Evolutionary conservation across 1,140 invertebrate species (phyloP).

Genomic region (Anadara kagoshimensis): DNA sequence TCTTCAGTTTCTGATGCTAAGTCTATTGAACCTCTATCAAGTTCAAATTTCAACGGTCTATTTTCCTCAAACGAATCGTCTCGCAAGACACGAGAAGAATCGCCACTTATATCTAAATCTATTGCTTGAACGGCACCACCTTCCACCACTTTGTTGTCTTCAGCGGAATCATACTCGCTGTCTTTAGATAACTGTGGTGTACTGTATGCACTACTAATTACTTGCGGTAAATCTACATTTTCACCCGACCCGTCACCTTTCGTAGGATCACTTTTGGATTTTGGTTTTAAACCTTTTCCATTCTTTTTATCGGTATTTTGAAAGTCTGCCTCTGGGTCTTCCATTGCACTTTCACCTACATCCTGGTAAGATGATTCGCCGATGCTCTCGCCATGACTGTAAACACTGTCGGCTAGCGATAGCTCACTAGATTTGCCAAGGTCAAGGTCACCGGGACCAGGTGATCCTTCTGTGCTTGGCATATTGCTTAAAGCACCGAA

Average conservation of each 20-base stretch:
- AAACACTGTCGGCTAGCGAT: constrained; percentile 66
- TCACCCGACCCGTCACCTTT: constrained; percentile 56
- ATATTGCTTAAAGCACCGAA: constrained; percentile 58
- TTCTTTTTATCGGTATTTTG: constrained; percentile 52
- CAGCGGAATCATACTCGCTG: constrained; percentile 31
- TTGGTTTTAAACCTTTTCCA: constrained; percentile 66
- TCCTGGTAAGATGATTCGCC: constrained; percentile 49
- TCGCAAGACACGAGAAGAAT: no score
- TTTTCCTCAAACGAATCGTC: constrained; percentile 12
- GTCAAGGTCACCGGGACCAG: constrained; percentile 47
- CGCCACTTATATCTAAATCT: no score
- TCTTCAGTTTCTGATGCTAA: no score
- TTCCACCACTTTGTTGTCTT: constrained; percentile 14
- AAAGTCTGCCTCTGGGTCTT: constrained; percentile 34
- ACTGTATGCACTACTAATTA: constrained; percentile 51
- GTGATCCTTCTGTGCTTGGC: constrained; percentile 28
- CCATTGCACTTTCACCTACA: constrained; percentile 52
- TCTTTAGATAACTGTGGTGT: constrained; percentile 56
- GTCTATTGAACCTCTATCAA: neutral
- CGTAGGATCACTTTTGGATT: constrained; percentile 71
- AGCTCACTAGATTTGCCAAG: constrained; percentile 59
- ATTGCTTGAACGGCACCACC: no score
- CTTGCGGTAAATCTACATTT: constrained; percentile 44
- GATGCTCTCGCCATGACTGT: constrained; percentile 38
- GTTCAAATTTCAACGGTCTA: no score